Percentiles rank a stretch among this genome's conserved stretches.
Evolutionary conservation across 2,797 vertebrate genomes (phyloP).

Genomic region (Micropoecilia bifurca): DNA sequence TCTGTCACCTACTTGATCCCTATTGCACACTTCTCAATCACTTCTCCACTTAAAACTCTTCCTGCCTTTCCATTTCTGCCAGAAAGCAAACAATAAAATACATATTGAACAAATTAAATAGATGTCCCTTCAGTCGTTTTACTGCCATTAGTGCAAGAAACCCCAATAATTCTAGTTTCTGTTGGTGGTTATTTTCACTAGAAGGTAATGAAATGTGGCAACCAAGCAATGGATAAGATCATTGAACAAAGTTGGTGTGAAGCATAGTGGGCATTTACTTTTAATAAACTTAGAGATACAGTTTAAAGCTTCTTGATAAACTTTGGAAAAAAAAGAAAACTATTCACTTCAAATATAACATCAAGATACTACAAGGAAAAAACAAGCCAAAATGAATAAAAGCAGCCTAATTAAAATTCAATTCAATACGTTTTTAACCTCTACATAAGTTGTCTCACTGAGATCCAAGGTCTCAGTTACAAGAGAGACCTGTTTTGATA

Average conservation of each 20-base stretch:
- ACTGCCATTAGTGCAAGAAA: slow-evolving; percentile 28
- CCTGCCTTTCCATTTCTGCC: neutral
- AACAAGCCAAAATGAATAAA: neutral
- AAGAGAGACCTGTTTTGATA: no score
- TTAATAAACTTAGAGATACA: neutral
- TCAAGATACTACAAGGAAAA: neutral
- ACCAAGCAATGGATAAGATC: slow-evolving; percentile 12
- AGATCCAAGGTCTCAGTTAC: no score
- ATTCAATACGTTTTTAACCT: neutral
- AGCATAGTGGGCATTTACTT: neutral
- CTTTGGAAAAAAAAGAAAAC: neutral
- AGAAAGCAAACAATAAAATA: slow-evolving; percentile 32
- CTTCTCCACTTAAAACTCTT: neutral
- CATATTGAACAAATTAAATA: slow-evolving; percentile 24
- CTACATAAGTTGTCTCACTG: no score
- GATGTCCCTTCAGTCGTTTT: slow-evolving; percentile 28
- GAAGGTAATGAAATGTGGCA: slow-evolving; percentile 49
- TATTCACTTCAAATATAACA: neutral
- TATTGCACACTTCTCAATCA: slow-evolving; percentile 20
- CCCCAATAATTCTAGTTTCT: slow-evolving; percentile 25
- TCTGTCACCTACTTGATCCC: slow-evolving; percentile 53
- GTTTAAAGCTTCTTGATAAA: neutral
- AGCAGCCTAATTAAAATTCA: neutral
- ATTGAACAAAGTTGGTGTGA: neutral
- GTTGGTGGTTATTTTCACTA: slow-evolving; percentile 32